Base-by-base conservation (phyloP, 2,797 vertebrate species). In the Sebastes goodei region DNA sequence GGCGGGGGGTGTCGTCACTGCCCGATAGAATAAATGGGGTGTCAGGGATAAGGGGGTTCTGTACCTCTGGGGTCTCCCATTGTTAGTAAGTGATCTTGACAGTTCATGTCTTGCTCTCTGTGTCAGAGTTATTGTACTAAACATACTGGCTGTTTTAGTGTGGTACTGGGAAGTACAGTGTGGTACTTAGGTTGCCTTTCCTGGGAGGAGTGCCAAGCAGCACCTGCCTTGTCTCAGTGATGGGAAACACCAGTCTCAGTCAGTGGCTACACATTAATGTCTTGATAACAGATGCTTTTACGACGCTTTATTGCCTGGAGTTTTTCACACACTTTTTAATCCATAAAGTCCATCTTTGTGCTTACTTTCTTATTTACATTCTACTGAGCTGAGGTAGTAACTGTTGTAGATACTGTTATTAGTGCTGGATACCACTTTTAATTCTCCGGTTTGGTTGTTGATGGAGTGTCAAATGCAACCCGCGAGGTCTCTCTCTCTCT, bases 1-100 rank as follows among this genome's bases (percentile, higher is more conserved):
- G 12, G 67, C 14, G 46, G 70, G 76, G 60, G 70, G 17, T 81
- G 79, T 92, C 67, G 86, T 94, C 91, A 93, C 91, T 90, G 93
- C 90, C 94, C 67, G 72, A 49, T 87, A 83, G 90, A 85, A 83
- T 59, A 81, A 79, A 85, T 84, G 81, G 89, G 82, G 90, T 83
- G 81, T 94, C 92, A 95, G 94, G 92, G 89, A 92, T 68, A 60
- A 11, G 21, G 82, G 76, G 83, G 82, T 84, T 8, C 64, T 73
- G 71, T 71, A 75, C 85, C 82, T 86, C 74, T 70, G 64, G 55
- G 63, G 72, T 89, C 86, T 76, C 89, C 80, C 80, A 62, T 86
- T 81, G 78, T 83, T 82, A 79, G 81, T 78, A 85, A 73, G 85
- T 88, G 82, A 84, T 87, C 69, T 75, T 59, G 79, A 88, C 77